Percentiles rank a stretch among this genome's conserved stretches.
phyloP scores from a whole-genome alignment of 1,140 invertebrate species.

The Drosophila chauvacae region DNA sequence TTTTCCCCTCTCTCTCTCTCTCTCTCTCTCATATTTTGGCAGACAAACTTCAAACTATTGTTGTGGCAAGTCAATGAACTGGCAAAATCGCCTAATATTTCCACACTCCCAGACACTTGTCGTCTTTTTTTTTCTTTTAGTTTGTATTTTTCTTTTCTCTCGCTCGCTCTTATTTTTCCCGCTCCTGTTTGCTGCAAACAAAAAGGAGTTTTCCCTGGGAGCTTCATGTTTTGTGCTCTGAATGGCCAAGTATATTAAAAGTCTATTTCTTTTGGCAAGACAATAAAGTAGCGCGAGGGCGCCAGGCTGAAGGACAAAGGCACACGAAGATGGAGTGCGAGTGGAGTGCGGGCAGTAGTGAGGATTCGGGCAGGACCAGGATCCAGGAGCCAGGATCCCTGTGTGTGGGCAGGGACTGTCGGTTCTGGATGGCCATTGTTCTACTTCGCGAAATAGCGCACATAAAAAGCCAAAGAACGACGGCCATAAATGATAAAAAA shows the following conservation, averaged over 20 bases:
- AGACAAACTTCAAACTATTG: conserved; percentile 82
- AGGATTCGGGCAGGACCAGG: not conserved
- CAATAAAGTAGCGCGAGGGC: conserved; percentile 67
- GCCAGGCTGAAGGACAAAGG: conserved; percentile 46
- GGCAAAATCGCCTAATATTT: conserved; percentile 81
- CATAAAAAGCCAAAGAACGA: conserved; percentile 73
- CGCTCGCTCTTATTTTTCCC: conserved; percentile 1
- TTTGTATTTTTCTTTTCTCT: too few relatives aligned
- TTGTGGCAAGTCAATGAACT: conserved; percentile 81
- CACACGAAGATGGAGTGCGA: conserved; percentile 36
- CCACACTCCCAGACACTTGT: conserved; percentile 59
- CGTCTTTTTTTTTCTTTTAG: not conserved
- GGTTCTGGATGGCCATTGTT: conserved; percentile 64
- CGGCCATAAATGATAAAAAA: conserved; percentile 57
- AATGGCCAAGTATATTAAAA: conserved; percentile 77
- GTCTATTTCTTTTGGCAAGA: conserved; percentile 81
- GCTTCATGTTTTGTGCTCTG: conserved; percentile 52
- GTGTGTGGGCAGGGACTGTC: not conserved
- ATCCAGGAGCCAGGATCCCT: conserved; percentile 3
- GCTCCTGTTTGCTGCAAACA: conserved; percentile 9
- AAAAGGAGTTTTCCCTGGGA: conserved; percentile 35
- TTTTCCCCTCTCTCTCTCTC: not conserved
- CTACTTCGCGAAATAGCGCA: conserved; percentile 79
- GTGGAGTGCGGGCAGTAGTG: not conserved
- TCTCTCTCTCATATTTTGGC: conserved; percentile 68